Evolutionary conservation across 2,797 vertebrate genomes (phyloP).

Genomic region (Takifugu rubripes): DNA sequence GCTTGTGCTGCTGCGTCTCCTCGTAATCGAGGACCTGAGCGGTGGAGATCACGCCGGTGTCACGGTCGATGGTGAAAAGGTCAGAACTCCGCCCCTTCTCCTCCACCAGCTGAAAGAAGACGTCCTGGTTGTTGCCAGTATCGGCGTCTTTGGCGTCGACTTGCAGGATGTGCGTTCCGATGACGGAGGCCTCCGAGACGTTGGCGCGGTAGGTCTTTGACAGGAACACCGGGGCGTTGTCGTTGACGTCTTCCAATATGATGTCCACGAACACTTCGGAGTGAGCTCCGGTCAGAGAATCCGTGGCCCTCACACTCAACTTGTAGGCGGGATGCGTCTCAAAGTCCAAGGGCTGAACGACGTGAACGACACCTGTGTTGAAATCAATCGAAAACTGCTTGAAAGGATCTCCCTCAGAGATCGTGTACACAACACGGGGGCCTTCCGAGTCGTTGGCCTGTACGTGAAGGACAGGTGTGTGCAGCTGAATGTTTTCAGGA

Average conservation of each 20-base stretch:
- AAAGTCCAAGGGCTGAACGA: constrained; percentile 88
- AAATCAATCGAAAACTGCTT: constrained; percentile 94
- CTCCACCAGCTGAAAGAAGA: constrained; percentile 88
- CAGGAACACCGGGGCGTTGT: constrained; percentile 86
- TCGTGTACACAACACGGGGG: constrained; percentile 91
- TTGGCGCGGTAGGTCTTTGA: constrained; percentile 78
- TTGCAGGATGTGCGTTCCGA: constrained; percentile 84
- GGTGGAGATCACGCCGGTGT: constrained; percentile 84
- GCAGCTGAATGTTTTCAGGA: constrained; percentile 87
- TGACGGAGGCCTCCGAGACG: constrained; percentile 89
- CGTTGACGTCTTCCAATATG: constrained; percentile 92
- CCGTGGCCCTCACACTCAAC: constrained; percentile 88
- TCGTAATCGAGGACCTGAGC: constrained; percentile 86
- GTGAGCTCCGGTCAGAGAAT: constrained; percentile 88
- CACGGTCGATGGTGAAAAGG: constrained; percentile 86
- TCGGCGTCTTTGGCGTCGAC: constrained; percentile 87
- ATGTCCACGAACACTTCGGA: constrained; percentile 95
- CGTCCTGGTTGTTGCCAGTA: constrained; percentile 84
- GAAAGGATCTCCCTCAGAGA: constrained; percentile 92
- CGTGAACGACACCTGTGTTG: constrained; percentile 92
- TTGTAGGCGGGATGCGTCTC: constrained; percentile 96
- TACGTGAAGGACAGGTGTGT: constrained; percentile 89
- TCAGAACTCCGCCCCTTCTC: constrained; percentile 79
- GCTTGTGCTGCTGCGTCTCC: constrained; percentile 76
- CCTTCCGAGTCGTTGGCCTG: constrained; percentile 95